Evolutionary conservation across 2,113 vertebrate genomes (phyloP), one percentile per base, ranked within the genome.

Genomic region (Epinephelus cyanopodus): DNA sequence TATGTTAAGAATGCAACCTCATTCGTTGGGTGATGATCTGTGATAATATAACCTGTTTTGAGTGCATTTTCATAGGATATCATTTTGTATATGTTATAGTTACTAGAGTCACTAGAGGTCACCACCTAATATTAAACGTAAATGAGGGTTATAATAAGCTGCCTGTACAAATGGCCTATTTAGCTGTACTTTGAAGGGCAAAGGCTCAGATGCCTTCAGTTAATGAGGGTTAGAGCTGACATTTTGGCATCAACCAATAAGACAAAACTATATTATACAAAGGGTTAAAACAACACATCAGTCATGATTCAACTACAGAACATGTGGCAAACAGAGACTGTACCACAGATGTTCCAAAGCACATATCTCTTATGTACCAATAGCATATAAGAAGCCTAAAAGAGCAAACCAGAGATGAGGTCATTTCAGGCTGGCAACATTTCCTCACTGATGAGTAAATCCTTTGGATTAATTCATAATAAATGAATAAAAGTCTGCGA

Each of bases 391-490:
- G 74, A 86, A 69, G 69, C 53, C 79, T 67, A 47, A 79, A 58
- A 72, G 77, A 68, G 56, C 72, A 45, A 5, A 86, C 66, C 21
- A 53, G 79, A 86, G 48, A 19, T 76, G 29, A 67, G 82, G 89
- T 89, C 72, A 81, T 84, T 84, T 86, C 37, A 68, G 82, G 39
- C 82, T 93, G 90, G 92, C 90, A 92, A 69, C 83, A 85, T 82
- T 85, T 91, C 83, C 89, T 78, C 61, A 62, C 56, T 79, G 71
- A 84, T 75, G 75, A 85, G 77, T 88, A 91, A 93, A 92, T 90
- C 81, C 74, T 88, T 79, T 76, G 82, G 70, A 89, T 85, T 88
- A 62, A 82, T 89, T 86, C 77, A 75, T 84, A 76, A 80, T 78
- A 79, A 83, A 76, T 84, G 33, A 62, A 56, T 65, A 79, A 74